These are phyloP conservation scores for Carassius gibelio DNA, from an alignment of 2,113 vertebrate genomes.

Conservation along the genomic window DNA sequence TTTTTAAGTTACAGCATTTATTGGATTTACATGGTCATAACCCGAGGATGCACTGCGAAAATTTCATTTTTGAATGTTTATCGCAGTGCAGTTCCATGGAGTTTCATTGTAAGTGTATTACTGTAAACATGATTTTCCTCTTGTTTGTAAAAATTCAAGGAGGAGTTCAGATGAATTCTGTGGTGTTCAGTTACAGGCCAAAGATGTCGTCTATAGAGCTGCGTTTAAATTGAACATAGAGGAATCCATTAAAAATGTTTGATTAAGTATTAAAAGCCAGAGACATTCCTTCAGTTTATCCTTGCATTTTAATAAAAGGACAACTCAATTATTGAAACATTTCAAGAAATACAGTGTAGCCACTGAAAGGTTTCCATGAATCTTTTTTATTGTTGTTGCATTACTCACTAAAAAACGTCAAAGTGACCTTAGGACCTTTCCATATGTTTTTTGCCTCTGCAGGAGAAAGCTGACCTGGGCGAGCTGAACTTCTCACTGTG, in stretches of 20 bases:
- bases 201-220: background rate
- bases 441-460: constrained; percentile 49
- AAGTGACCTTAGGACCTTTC: constrained; percentile 6
- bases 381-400: background rate
- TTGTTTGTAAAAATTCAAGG: constrained; percentile 15
- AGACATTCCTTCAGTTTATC: background rate
- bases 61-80: background rate
- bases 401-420: background rate
- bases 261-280: background rate
- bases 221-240: background rate
- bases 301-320: background rate
- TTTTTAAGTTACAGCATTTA: background rate
- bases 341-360: background rate
- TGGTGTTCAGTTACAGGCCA: background rate
- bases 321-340: background rate
- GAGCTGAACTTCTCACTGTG: constrained; percentile 95
- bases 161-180: background rate
- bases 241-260: background rate
- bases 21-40: background rate
- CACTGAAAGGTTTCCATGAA: background rate
- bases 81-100: background rate
- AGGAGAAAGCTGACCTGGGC: constrained; percentile 95
- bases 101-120: background rate
- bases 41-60: background rate
- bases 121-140: background rate